Evolutionary conservation across 2,113 vertebrate genomes (phyloP).

Genomic region (Myotis lucifugus): DNA sequence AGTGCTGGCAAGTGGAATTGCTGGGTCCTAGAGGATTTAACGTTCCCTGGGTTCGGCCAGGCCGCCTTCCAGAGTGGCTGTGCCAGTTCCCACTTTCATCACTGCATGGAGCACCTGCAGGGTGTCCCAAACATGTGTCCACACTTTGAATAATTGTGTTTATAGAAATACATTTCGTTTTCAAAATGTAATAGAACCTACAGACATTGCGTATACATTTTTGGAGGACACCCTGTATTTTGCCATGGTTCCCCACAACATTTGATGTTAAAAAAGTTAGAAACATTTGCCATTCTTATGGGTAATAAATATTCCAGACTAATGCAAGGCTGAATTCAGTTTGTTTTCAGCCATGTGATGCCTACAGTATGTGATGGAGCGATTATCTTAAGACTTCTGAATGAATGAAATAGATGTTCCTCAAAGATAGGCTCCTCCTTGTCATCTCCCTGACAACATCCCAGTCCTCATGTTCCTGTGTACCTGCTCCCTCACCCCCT

Average conservation of each 20-base stretch:
- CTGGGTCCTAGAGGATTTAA: background rate
- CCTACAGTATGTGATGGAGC: background rate
- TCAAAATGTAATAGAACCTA: too few species aligned
- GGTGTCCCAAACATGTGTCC: too few species aligned
- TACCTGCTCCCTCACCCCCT: background rate
- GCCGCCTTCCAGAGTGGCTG: background rate
- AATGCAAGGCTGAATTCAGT: background rate
- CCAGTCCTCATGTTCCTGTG: too few species aligned
- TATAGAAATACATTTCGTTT: too few species aligned
- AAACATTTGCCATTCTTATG: background rate
- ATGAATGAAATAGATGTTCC: background rate
- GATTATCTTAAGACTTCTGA: background rate
- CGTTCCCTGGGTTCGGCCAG: background rate
- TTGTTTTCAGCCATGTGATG: background rate
- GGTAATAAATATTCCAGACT: background rate
- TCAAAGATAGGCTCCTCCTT: background rate
- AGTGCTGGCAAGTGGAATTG: background rate
- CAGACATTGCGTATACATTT: too few species aligned
- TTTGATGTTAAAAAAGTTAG: background rate
- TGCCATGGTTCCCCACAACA: background rate
- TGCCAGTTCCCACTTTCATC: background rate
- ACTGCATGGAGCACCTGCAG: background rate
- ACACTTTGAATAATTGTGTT: too few species aligned
- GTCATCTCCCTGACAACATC: accelerated
- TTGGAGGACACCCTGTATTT: background rate